Evolutionary conservation across 2,797 vertebrate genomes (phyloP), one percentile per base, ranked within the genome.

Genomic region (Streptopelia turtur): DNA sequence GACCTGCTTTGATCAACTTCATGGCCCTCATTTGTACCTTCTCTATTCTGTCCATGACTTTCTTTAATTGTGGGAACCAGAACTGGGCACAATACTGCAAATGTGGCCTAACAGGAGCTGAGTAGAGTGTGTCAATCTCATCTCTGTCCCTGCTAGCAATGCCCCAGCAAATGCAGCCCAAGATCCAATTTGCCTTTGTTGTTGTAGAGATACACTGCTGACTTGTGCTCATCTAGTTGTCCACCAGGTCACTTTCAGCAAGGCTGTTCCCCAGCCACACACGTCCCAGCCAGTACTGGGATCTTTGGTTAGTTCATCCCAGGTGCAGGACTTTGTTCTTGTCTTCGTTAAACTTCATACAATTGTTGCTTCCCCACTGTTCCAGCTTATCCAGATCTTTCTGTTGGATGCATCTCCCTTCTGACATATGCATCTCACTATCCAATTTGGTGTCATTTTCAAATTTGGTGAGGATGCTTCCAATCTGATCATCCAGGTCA

Each of bases 311-410:
- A 12, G 8, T 9, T 31, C 39, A 30, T 20, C n/a, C 16, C 61
- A 79, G 23, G 16, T 16, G 15, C 33, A 57, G 28, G n/a, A 39
- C 43, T 49, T n/a, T 16, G 52, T 22, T 25, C 52, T 33, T 66
- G n/a, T 10, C 47, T 60, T 71, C 33, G 13, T 27, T n/a, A 56
- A 45, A 52, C 6, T 49, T 49, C 59, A 14, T 9, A 30, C 10
- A 21, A 30, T 6, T 69, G 14, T 20, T 68, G 28, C 56, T 30
- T 60, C 2, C 20, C 47, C 0, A 0, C 31, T 49, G 12, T 27
- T 70, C 39, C 39, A 63, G 37, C 37, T 27, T 60, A 27, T 18
- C 24, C 52, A 45, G 18, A 8, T 56, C 11, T 70, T 30, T 55
- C 63, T 56, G 25, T 61, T 49, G 56, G 35, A 37, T 4, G 11